Conservation (phyloP, 2,113 vertebrate genomes). For the Cygnus atratus region DNA sequence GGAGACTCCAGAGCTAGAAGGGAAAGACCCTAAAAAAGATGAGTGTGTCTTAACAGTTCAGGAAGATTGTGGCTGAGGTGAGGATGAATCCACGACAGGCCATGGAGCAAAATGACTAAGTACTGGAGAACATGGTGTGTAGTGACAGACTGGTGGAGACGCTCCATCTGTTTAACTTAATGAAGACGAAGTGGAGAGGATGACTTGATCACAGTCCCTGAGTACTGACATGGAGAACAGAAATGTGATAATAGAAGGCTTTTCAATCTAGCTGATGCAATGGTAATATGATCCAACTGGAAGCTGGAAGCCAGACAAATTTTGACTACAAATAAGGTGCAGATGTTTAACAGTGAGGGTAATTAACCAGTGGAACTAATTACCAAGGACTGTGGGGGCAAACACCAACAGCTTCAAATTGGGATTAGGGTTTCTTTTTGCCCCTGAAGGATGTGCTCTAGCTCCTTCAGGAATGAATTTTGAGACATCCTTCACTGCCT, state of each 20-base stretch:
- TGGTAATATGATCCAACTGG: slow-evolving; percentile 58
- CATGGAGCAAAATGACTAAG: slow-evolving; percentile 24
- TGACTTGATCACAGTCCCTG: slow-evolving; percentile 49
- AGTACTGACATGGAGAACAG: slow-evolving; percentile 42
- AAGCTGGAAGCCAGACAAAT: slow-evolving; percentile 62
- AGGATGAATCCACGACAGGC: neutral
- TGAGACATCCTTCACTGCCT: neutral
- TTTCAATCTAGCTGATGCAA: slow-evolving; percentile 60
- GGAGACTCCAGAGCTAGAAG: neutral
- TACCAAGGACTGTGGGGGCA: slow-evolving; percentile 45
- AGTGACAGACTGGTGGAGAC: slow-evolving; percentile 56
- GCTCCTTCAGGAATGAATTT: slow-evolving; percentile 1
- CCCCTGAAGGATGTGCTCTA: neutral
- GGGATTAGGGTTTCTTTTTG: neutral
- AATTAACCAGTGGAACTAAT: slow-evolving; percentile 70
- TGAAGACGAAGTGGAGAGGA: slow-evolving; percentile 51
- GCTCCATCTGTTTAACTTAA: slow-evolving; percentile 62
- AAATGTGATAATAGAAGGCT: slow-evolving; percentile 63
- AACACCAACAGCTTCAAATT: slow-evolving; percentile 57
- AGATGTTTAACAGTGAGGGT: slow-evolving; percentile 66
- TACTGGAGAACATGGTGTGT: neutral
- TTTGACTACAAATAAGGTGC: slow-evolving; percentile 67
- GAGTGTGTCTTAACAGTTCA: neutral
- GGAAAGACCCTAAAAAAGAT: neutral
- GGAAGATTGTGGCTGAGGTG: slow-evolving; percentile 23